A percentile compares a stretch with the other conserved stretches of the same genome.
Evolutionary conservation across 2,888 invertebrate species (phyloP).

Genomic region (Crocallis elinguaria): DNA sequence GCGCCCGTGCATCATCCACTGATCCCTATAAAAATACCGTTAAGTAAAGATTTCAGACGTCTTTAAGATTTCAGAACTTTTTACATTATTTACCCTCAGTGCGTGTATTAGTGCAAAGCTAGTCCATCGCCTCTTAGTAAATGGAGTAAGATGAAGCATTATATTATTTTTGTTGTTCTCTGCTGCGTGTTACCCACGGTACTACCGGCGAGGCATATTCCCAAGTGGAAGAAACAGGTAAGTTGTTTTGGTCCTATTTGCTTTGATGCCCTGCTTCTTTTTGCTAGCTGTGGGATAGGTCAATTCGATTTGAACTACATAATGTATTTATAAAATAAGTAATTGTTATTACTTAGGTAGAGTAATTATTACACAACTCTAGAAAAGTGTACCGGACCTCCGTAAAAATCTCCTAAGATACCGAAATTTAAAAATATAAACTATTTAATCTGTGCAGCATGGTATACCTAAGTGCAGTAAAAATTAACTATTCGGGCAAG

Average conservation of each 20-base stretch:
- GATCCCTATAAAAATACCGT: conserved; percentile 34
- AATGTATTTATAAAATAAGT: too few species aligned
- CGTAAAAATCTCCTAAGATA: too few species aligned
- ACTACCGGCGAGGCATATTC: conserved; percentile 85
- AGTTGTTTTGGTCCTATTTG: conserved; percentile 34
- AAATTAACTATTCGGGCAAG: too few species aligned
- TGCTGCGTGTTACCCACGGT: conserved; percentile 60
- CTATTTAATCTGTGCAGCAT: too few species aligned
- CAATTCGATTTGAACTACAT: too few species aligned
- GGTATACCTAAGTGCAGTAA: too few species aligned
- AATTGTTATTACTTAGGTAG: too few species aligned
- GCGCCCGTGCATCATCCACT: conserved; percentile 48
- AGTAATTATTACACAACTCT: too few species aligned
- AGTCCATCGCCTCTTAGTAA: neutral
- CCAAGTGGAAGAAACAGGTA: conserved; percentile 93
- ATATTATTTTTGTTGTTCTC: conserved; percentile 48
- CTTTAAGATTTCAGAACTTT: neutral
- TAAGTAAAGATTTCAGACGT: neutral
- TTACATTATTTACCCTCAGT: neutral
- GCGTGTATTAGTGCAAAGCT: conserved; percentile 1
- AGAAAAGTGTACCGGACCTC: too few species aligned
- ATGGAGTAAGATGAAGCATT: conserved; percentile 50
- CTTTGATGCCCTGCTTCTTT: conserved; percentile 10
- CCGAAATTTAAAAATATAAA: too few species aligned
- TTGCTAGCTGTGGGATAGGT: conserved; percentile 7